Percentiles rank a stretch among this genome's conserved stretches.
These are phyloP conservation scores for Mobula birostris DNA, from an alignment of 2,113 vertebrate species.

Conservation along the genomic window DNA sequence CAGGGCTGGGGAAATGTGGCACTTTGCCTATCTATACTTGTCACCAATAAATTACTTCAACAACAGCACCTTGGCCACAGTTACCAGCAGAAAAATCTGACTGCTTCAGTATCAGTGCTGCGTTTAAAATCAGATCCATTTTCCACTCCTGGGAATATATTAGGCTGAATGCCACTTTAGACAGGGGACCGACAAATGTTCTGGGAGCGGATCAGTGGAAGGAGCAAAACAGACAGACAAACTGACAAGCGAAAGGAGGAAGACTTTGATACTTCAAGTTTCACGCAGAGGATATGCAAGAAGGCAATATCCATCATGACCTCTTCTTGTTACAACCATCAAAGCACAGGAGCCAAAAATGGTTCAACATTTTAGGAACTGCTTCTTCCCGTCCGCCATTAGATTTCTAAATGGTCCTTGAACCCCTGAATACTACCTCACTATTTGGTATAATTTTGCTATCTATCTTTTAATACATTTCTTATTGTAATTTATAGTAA, in stretches of 20 bases:
- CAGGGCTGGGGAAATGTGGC: too few relatives aligned
- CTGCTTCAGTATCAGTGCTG: background rate
- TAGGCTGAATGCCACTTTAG: constrained; percentile 43
- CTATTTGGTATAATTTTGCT: too few relatives aligned
- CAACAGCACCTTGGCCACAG: background rate
- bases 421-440: too few relatives aligned
- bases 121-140: background rate
- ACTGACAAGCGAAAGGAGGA: constrained; percentile 42
- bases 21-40: background rate
- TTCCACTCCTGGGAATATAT: background rate
- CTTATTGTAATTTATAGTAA: too few relatives aligned
- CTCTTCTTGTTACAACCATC: too few relatives aligned
- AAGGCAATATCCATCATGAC: too few relatives aligned
- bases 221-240: constrained; percentile 52
- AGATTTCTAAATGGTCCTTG: too few relatives aligned
- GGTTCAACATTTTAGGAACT: too few relatives aligned
- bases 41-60: background rate
- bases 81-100: background rate
- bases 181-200: constrained; percentile 51
- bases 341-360: too few relatives aligned
- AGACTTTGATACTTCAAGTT: background rate
- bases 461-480: too few relatives aligned
- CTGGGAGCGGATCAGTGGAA: constrained; percentile 41
- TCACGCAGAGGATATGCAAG: constrained; percentile 37
- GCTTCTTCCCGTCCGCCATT: too few relatives aligned